phyloP scores from a whole-genome alignment of 1,140 invertebrate species.

The Aphelinus certus region DNA sequence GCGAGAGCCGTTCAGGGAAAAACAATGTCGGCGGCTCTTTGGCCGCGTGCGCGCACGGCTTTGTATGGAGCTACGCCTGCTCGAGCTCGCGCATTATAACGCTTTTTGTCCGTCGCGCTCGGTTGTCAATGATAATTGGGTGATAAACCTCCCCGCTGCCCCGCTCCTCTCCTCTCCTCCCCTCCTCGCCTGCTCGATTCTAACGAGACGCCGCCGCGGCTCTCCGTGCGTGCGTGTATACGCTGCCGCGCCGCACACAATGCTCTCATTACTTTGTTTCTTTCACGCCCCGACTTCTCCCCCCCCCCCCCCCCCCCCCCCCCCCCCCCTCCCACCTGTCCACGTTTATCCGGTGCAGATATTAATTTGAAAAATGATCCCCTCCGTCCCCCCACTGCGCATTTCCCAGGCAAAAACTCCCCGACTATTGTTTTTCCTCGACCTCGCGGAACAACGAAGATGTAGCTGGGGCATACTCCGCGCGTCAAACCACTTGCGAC shows the following conservation, averaged over 20 bases:
- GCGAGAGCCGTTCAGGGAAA: conserved; percentile 20
- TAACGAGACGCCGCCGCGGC: conserved; percentile 19
- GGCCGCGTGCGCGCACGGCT: neutral
- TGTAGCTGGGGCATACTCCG: no score
- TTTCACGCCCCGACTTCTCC: conserved; percentile 23
- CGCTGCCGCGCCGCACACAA: conserved; percentile 37
- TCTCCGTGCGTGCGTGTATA: neutral
- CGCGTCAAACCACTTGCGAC: no score
- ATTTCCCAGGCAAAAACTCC: no score
- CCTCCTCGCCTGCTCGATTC: no score
- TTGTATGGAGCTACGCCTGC: no score
- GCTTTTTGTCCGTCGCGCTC: conserved; percentile 45
- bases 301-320: neutral
- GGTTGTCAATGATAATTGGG: conserved; percentile 52
- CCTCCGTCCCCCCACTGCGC: no score
- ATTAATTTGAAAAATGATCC: no score
- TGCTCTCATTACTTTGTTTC: conserved; percentile 51
- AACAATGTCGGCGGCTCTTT: conserved; percentile 13
- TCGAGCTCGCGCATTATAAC: conserved; percentile 28
- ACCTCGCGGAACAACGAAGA: no score
- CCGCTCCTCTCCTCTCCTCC: no score
- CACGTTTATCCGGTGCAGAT: no score
- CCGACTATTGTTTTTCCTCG: no score
- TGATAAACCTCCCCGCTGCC: conserved; percentile 45
- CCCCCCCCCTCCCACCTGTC: neutral